Base-by-base conservation (phyloP, 2,888 invertebrate species). In the Parapristionchus giblindavisi region DNA sequence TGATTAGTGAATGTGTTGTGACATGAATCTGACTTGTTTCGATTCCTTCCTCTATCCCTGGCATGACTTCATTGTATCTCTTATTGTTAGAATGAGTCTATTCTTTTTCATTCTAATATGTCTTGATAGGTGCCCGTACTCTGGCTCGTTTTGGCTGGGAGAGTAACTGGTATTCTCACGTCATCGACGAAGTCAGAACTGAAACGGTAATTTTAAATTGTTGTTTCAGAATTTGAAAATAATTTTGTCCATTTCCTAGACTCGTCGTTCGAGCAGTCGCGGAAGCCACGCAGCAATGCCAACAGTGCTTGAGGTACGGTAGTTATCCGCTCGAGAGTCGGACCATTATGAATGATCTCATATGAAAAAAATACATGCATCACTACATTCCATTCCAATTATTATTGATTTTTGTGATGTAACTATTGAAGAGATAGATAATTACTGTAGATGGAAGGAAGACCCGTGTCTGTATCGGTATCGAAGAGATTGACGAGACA, bases 101-200 rank as follows among this genome's bases (percentile, higher is more conserved):
- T n/a, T n/a, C n/a, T n/a, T n/a, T n/a, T n/a, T n/a, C n/a, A n/a
- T n/a, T n/a, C n/a, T n/a, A n/a, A 21, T 3, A 34, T 29, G 24
- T 34, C 36, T 32, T 43, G 29, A 75, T 24, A 72, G 82, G 83
- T 24, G 81, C 83, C 0, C 75, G 77, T 38, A 54, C 77, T 60
- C 63, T 85, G n/a, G 81, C 81, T 4, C 74, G 77, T 21, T 79
- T 81, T 60, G 85, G 84, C 48, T 85, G 85, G 85, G 85, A 85
- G 75, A 79, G 79, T n/a, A 85, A 83, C 73, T 71, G 78, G 38
- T 80, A 82, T 70, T 68, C 79, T 70, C 78, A 75, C 63, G 63
- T 65, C 29, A 32, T 40, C 17, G 63, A 65, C 29, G 63, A 65
- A 65, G 63, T 65, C 29, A 65, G 63, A 27, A 43, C 43, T 3